phyloP scores from a whole-genome alignment of 2,797 vertebrate genomes.

The Chlorospingus semifuscus region DNA sequence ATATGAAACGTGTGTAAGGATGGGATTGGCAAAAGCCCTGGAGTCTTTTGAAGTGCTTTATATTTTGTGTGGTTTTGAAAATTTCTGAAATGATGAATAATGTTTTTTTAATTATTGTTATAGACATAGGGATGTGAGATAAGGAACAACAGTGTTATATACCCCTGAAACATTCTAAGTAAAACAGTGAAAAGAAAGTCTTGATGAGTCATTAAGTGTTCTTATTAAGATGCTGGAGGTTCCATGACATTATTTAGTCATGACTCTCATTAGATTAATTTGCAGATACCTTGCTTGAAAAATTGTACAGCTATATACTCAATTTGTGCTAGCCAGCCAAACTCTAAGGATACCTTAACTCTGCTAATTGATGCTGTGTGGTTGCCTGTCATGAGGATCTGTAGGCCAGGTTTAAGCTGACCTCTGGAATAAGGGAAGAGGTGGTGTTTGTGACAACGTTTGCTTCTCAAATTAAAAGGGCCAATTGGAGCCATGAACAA shows the following conservation, averaged over 20 bases:
- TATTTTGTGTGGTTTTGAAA: not conserved
- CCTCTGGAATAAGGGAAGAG: not conserved
- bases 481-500: not conserved
- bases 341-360: not conserved
- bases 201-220: not conserved
- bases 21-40: not conserved
- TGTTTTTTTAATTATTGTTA: not conserved
- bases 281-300: not conserved
- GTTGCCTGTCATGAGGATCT: not conserved
- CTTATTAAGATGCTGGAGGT: not conserved
- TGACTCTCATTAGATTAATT: not conserved
- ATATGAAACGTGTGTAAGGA: not conserved
- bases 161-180: not conserved
- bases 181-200: not conserved
- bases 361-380: not conserved
- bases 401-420: not conserved
- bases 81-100: not conserved
- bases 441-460: not conserved
- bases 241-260: not conserved
- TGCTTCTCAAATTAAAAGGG: not conserved
- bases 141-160: not conserved
- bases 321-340: not conserved
- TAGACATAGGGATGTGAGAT: not conserved
- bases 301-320: not conserved
- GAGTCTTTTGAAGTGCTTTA: not conserved